A percentile compares a stretch with the other conserved stretches of the same genome.
phyloP scores from a whole-genome alignment of 1,140 invertebrate species.

The Drosophila azteca region DNA sequence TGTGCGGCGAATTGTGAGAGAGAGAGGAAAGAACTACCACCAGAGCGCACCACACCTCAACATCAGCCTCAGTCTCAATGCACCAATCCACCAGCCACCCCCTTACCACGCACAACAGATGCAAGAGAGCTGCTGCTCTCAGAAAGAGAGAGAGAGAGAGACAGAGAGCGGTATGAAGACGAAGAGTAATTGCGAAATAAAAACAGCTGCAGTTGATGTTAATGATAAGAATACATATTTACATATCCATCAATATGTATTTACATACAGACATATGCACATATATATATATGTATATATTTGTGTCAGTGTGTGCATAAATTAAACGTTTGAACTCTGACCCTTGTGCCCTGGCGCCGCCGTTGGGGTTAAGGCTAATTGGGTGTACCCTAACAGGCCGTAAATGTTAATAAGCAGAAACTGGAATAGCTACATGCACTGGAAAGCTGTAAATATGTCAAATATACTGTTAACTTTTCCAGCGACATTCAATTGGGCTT shows the following conservation, averaged over 20 bases:
- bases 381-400: too few species aligned
- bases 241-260: constrained; percentile 15
- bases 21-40: constrained; percentile 8
- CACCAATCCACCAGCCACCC: too few species aligned
- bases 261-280: background rate
- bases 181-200: constrained; percentile 31
- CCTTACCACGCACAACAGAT: background rate
- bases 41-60: background rate
- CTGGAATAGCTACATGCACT: too few species aligned
- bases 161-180: background rate
- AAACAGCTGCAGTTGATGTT: constrained; percentile 49
- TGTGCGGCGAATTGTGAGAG: constrained; percentile 41
- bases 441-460: too few species aligned
- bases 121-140: background rate
- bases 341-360: background rate
- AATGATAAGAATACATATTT: constrained; percentile 41
- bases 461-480: too few species aligned
- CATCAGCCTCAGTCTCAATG: background rate
- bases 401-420: too few species aligned
- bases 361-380: too few species aligned
- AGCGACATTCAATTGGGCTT: too few species aligned
- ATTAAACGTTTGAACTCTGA: constrained; percentile 48
- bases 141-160: background rate
- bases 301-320: background rate
- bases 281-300: background rate